Evolutionary conservation across 1,140 invertebrate species (phyloP).

Genomic region (Delia radicum): DNA sequence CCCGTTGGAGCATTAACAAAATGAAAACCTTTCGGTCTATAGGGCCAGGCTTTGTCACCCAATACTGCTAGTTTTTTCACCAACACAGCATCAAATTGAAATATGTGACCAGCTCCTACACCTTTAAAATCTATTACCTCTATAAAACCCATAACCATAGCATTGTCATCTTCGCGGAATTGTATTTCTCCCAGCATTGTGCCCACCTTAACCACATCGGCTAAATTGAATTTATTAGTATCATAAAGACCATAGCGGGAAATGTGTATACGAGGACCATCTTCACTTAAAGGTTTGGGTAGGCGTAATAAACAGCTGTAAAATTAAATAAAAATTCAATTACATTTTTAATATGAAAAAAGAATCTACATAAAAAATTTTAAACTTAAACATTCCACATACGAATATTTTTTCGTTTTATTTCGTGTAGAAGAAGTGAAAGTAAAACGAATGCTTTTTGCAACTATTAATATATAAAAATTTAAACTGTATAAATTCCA

Average conservation of each 20-base stretch:
- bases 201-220: conserved; percentile 53
- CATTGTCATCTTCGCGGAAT: conserved; percentile 57
- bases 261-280: conserved; percentile 59
- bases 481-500: too few relatives aligned
- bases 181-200: conserved; percentile 58
- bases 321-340: not conserved
- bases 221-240: conserved; percentile 55
- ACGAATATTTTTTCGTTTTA: too few relatives aligned
- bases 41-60: conserved; percentile 59
- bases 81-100: conserved; percentile 58
- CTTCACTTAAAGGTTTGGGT: conserved; percentile 50
- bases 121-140: conserved; percentile 58
- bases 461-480: too few relatives aligned
- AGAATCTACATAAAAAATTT: too few relatives aligned
- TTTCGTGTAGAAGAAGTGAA: too few relatives aligned
- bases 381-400: too few relatives aligned
- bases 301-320: conserved; percentile 46
- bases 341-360: too few relatives aligned
- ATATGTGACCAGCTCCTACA: conserved; percentile 56
- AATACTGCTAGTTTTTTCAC: conserved; percentile 59
- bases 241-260: conserved; percentile 58
- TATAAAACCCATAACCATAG: conserved; percentile 55
- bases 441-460: too few relatives aligned
- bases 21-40: conserved; percentile 60
- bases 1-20: conserved; percentile 59